Evolutionary conservation across 2,888 invertebrate species (phyloP).

Genomic region (Vandiemenella viatica): DNA sequence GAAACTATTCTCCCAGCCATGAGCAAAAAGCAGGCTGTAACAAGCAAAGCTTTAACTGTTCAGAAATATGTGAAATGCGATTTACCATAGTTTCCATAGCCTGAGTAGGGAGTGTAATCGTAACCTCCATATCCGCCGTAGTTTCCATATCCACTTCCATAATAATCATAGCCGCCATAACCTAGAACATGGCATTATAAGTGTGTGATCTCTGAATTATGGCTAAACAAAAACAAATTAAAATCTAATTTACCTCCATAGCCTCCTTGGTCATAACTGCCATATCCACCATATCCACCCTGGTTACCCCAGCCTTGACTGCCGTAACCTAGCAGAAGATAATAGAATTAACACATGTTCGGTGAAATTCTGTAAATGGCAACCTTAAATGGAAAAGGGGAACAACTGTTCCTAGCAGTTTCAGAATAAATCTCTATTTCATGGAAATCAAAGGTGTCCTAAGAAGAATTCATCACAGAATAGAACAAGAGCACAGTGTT

Average conservation of each 20-base stretch:
- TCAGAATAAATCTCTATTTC: background rate
- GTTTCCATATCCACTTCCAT: slow-evolving; percentile 46
- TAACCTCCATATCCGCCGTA: slow-evolving; percentile 56
- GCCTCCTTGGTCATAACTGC: slow-evolving; percentile 48
- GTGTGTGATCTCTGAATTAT: slow-evolving; percentile 20
- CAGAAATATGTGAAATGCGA: too few species aligned
- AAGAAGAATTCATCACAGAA: slow-evolving; percentile 6
- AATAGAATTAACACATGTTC: too few species aligned
- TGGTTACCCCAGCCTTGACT: slow-evolving; percentile 39
- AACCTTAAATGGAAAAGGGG: too few species aligned
- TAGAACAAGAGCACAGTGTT: background rate
- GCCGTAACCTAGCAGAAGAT: slow-evolving; percentile 23
- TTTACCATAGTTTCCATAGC: slow-evolving; percentile 58
- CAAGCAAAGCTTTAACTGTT: too few species aligned
- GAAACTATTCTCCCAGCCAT: too few species aligned
- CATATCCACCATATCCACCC: slow-evolving; percentile 51
- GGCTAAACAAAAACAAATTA: too few species aligned
- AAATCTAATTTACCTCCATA: slow-evolving; percentile 36
- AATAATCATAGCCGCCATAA: slow-evolving; percentile 47
- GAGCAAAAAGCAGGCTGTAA: too few species aligned
- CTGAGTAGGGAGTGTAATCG: slow-evolving; percentile 66
- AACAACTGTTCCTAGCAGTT: too few species aligned
- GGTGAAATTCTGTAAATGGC: too few species aligned
- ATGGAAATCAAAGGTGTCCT: slow-evolving; percentile 10
- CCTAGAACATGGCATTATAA: slow-evolving; percentile 16